These are phyloP conservation scores for Lepus oiostolus DNA, from an alignment of 2,797 vertebrate species.

Conservation along the genomic window DNA sequence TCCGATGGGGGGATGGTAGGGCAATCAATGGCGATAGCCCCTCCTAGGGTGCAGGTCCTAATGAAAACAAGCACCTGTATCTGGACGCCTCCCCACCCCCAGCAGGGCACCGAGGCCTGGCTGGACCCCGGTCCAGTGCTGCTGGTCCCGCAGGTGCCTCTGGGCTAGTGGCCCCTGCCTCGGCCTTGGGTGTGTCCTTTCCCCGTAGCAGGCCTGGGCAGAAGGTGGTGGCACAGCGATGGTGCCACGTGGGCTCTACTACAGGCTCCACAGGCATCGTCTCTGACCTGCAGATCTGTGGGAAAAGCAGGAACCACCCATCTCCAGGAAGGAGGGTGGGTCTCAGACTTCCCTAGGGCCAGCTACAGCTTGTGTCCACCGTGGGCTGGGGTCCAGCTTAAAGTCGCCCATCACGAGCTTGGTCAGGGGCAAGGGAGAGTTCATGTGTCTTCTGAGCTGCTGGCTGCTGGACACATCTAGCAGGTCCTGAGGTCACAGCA, in stretches of 20 bases:
- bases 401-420: neutral
- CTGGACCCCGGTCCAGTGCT: neutral
- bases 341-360: neutral
- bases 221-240: neutral
- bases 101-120: conserved; percentile 1
- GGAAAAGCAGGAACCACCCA: neutral
- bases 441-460: neutral
- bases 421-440: neutral
- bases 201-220: neutral
- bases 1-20: neutral
- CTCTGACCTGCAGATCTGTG: neutral
- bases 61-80: neutral
- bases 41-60: neutral
- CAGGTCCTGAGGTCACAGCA: conserved; percentile 16
- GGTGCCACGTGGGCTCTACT: neutral
- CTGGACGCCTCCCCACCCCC: neutral
- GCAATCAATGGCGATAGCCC: neutral
- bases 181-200: neutral
- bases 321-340: neutral
- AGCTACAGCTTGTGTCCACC: neutral
- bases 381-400: neutral
- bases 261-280: neutral
- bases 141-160: neutral
- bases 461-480: neutral
- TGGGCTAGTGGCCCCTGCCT: neutral